Base-by-base conservation (phyloP, 1,140 invertebrate species). In the Papilio xuthus region DNA sequence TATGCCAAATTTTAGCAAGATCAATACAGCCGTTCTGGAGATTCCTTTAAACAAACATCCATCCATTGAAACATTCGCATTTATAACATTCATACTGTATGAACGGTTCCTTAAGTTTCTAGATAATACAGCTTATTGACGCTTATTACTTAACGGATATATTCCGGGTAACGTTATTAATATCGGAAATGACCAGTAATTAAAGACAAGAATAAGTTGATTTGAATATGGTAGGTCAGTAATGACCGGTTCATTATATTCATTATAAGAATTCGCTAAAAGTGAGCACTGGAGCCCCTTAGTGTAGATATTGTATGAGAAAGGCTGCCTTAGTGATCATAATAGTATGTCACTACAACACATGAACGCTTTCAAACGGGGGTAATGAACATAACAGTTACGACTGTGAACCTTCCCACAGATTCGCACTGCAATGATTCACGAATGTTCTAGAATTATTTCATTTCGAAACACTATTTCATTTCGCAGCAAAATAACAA, bases 331-430 rank as follows among this genome's bases (percentile, higher is more conserved):
- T 53, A 53, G 50, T n/a, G 18, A 53, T n/a, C 3, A 53, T 53
- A 53, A 53, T n/a, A 20, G 8, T 32, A 23, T 10, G 26, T 67
- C 60, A 28, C n/a, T 4, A 28, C 26, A 2, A 6, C 8, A 67
- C 23, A 26, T 67, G 26, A 67, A 26, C 23, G 60, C 12, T 67
- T 18, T 67, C 60, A 28, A 67, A 67, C 56, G 26, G 60, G 60
- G 60, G 60, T 67, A 67, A 67, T 67, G 60, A 26, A 67, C 26
- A 67, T 4, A 67, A 67, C 60, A 67, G 60, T 67, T 67, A 67
- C 60, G 60, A 67, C 60, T 67, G 60, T 28, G 60, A 67, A 67
- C 13, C 26, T 67, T 67, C 60, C 13, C 60, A 67, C 60, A 67
- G 60, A 28, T 67, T 67, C 26, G 13, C 60, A 28, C 23, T 67